Evolutionary conservation across 1,140 invertebrate genomes (phyloP).

Genomic region (Bombus superbus): DNA sequence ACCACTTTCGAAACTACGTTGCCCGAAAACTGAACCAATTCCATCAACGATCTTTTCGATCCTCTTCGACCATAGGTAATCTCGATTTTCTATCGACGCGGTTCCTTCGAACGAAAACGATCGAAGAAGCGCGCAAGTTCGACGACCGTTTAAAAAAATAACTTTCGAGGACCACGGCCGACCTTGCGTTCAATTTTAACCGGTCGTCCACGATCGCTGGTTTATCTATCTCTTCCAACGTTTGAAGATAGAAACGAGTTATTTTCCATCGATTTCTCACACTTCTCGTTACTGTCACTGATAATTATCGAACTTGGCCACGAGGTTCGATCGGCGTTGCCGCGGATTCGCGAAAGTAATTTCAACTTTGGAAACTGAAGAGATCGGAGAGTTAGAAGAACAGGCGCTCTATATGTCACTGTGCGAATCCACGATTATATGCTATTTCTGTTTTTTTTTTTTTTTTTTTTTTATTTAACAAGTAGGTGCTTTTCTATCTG

Average conservation of each 20-base stretch:
- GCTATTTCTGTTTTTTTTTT: not conserved
- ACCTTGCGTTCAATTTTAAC: slow-evolving; percentile 1
- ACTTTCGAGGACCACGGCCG: not conserved
- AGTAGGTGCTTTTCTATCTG: not conserved
- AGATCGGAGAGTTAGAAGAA: not conserved
- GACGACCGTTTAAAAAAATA: not conserved
- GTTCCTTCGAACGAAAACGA: not conserved
- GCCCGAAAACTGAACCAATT: not conserved
- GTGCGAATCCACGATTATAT: not conserved
- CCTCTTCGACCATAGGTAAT: not conserved
- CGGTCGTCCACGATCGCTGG: not conserved
- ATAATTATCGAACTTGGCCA: not conserved
- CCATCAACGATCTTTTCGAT: not conserved
- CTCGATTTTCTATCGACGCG: not conserved
- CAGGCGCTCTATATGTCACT: not conserved
- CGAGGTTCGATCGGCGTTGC: not conserved
- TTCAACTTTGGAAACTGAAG: not conserved
- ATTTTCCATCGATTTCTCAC: not conserved
- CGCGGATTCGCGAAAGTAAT: not conserved
- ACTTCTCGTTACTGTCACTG: not conserved
- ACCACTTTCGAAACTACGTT: slow-evolving; percentile 20
- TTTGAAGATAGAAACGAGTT: not conserved
- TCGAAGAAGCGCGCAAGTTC: not conserved
- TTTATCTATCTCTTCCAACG: not conserved
- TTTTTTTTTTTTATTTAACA: not conserved